Evolutionary conservation across 2,888 invertebrate species (phyloP), one percentile per base, ranked within the genome.

Genomic region (Sepiola atlantica): DNA sequence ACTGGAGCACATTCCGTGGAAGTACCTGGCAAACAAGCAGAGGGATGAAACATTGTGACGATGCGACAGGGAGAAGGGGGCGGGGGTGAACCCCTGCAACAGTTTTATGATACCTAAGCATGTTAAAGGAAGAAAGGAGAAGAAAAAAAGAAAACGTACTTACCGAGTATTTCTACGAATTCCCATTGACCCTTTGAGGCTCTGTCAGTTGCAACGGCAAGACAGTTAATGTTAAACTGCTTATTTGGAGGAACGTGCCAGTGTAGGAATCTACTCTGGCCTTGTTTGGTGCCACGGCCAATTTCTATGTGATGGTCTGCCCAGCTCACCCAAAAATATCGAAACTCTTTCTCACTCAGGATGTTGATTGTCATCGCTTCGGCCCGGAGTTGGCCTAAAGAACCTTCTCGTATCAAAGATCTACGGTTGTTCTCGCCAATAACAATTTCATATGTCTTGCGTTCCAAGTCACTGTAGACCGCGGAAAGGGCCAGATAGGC

Each of bases 311-410:
- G 94, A 94, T 96, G 94, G 32, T 96, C 95, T 28, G 96, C 95
- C 97, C 97, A 97, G 94, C 96, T 96, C 54, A 97, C 95, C 97
- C 97, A 97, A 95, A 97, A 97, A 90, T 96, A 96, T 21, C 96
- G 96, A 94, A 96, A 96, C 21, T 97, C 96, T 92, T 95, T 91
- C 45, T 96, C 96, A 94, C 95, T 96, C 3, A 96, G 94, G 14
- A 96, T 94, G 94, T 96, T 96, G 91, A 96, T 95, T 3, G 96
- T 97, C 54, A 96, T 95, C 1, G 96, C 96, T 94, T 97, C 96
- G 0, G 96, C 95, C 94, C 95, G 95, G 14, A 96, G 94, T 16
- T 95, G 94, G n/a, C 96, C 97, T 94, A 95, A 95, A 0, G 96
- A 95, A 6, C 96, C 96, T 92, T 97, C 96, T 32, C 96, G 95